Evolutionary conservation across 2,797 vertebrate species (phyloP), one percentile per base, ranked within the genome.

Genomic region (Dendrocincla fuliginosa): DNA sequence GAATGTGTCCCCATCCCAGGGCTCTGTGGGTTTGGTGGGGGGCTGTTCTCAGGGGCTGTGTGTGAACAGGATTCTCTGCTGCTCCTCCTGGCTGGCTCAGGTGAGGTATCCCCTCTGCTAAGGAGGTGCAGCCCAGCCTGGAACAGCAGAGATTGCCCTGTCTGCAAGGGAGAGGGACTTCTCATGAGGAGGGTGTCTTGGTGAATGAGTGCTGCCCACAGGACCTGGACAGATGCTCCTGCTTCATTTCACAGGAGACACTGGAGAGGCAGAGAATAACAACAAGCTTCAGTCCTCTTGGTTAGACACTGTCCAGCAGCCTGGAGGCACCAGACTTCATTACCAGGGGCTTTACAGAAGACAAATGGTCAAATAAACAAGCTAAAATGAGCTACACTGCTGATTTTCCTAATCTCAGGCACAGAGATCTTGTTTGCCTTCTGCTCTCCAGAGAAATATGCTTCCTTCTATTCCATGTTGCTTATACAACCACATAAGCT

Each of bases 1-100:
- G 47, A 39, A 39, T 1, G 0, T 12, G 50, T 30, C 11, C 64
- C 37, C 32, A 4, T 8, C 22, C 52, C 70, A 41, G 22, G 23
- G 32, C 57, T 27, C 16, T 3, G 2, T 2, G 13, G 6, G 52
- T 9, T 13, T 1, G 1, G 11, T 6, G 35, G 41, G 1, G 2
- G 33, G 57, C 16, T 0, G 0, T n/a, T 59, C 32, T 41, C 70
- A 47, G 64, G 39, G 50, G 27, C 61, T 42, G 30, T 0, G 0
- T 30, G 39, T 3, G 5, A 57, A 37, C 32, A 59, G 46, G 24
- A 75, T 52, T 17, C 69, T 27, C 10, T 70, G 53, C 35, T 59
- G 12, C 18, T 27, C 30, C 28, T 63, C 6, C 0, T 2, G 14
- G 35, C 81, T 76, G 44, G 56, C 67, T 74, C 61, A n/a, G 56